These are phyloP conservation scores for Condylura cristata DNA, from an alignment of 2,113 vertebrate species.

Conservation along the genomic window DNA sequence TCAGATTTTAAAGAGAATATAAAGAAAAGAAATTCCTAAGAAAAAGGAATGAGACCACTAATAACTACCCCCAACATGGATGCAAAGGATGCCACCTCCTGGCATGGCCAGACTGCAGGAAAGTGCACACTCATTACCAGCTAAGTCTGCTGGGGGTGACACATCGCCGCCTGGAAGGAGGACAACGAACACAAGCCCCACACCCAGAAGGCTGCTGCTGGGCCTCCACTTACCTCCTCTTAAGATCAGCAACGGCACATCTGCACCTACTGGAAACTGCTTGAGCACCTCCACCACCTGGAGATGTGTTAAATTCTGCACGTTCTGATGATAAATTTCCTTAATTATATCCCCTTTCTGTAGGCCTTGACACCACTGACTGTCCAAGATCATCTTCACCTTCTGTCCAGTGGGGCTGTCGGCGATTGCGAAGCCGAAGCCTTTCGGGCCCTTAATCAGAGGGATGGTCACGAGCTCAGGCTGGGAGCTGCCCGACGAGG, in stretches of 20 bases:
- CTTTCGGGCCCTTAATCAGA: constrained; percentile 96
- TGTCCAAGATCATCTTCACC: constrained; percentile 99
- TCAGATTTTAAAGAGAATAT: constrained; percentile 57
- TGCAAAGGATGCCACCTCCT: neutral
- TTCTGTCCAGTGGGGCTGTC: constrained; percentile 97
- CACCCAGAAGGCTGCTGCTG: neutral
- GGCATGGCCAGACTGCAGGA: neutral
- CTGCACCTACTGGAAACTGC: constrained; percentile 95
- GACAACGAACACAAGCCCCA: no score
- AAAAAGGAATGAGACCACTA: neutral
- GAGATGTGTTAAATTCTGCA: constrained; percentile 95
- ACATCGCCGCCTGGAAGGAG: neutral
- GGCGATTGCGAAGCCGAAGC: constrained; percentile 98
- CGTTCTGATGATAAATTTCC: constrained; percentile 97
- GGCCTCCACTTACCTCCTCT: constrained; percentile 91
- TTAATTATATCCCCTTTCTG: constrained; percentile 98
- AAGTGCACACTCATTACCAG: neutral
- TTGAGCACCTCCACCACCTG: constrained; percentile 99
- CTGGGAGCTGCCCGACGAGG: constrained; percentile 91
- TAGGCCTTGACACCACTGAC: constrained; percentile 97
- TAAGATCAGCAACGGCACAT: constrained; percentile 94
- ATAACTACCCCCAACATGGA: constrained; percentile 10
- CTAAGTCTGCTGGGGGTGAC: neutral
- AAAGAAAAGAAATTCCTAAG: constrained; percentile 44
- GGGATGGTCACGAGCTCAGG: constrained; percentile 94